Conservation (phyloP, 2,888 invertebrate species). For the Callyntrura guangdongensis region DNA sequence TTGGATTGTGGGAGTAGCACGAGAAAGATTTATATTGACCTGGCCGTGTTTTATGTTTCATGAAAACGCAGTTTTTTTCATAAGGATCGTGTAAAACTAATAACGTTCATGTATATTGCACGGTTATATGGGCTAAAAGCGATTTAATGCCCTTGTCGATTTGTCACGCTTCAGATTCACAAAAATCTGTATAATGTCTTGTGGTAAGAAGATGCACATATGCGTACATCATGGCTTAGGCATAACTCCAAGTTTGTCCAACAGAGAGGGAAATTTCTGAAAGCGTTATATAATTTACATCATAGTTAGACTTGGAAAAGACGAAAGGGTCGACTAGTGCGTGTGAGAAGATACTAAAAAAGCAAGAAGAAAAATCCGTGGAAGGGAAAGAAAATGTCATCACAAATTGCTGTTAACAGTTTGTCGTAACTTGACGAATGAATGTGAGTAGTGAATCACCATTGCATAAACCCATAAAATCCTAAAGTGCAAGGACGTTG, state of each 20-base stretch:
- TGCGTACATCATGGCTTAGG: too few relatives aligned
- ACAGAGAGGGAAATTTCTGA: constrained; percentile 16
- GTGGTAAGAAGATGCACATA: too few relatives aligned
- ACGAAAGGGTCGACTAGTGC: too few relatives aligned
- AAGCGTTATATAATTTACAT: constrained; percentile 43
- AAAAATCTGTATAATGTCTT: too few relatives aligned
- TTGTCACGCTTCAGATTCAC: too few relatives aligned
- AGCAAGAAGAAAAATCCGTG: constrained; percentile 19
- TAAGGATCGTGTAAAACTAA: background rate
- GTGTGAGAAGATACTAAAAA: constrained; percentile 41
- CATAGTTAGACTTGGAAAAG: constrained; percentile 10
- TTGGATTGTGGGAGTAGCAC: background rate
- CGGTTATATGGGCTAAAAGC: background rate
- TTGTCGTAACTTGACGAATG: constrained; percentile 19
- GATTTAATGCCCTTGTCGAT: background rate
- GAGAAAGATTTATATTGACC: background rate
- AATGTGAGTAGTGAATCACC: background rate
- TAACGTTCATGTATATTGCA: constrained; percentile 1
- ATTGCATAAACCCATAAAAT: background rate
- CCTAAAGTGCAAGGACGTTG: constrained; percentile 41
- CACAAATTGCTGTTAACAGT: background rate
- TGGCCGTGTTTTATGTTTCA: background rate
- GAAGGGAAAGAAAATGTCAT: constrained; percentile 69
- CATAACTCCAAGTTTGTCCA: background rate
- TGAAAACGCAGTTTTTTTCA: background rate